phyloP scores from a whole-genome alignment of 2,888 invertebrate genomes.

The Tetranychus piercei region DNA sequence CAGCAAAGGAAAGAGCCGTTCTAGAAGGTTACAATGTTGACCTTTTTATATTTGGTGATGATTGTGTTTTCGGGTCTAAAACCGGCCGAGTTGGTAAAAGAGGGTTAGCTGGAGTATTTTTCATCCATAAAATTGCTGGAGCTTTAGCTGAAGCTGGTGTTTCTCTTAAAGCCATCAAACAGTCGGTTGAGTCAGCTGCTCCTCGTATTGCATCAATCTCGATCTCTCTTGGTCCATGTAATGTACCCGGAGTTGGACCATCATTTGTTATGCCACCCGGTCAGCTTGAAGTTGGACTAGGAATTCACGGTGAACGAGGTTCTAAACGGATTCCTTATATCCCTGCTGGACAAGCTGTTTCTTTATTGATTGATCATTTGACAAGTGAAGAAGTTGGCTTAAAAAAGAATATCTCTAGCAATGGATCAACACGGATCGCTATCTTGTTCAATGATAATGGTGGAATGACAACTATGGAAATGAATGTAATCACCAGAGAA shows the following conservation, averaged over 20 bases:
- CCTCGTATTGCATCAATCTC: conserved; percentile 46
- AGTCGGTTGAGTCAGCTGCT: conserved; percentile 32
- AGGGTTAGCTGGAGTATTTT: conserved; percentile 42
- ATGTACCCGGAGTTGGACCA: conserved; percentile 45
- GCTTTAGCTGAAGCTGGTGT: conserved; percentile 48
- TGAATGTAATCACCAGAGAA: conserved; percentile 51
- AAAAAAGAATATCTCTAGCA: background rate
- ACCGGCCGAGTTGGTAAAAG: conserved; percentile 40
- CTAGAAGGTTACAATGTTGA: conserved; percentile 43
- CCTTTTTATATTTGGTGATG: conserved; percentile 47
- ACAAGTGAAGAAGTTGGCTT: background rate
- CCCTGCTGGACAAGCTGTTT: conserved; percentile 33
- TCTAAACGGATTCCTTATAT: conserved; percentile 36
- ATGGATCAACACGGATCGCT: conserved; percentile 37
- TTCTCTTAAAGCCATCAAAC: conserved; percentile 41
- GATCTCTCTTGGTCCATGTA: conserved; percentile 47
- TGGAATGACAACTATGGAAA: conserved; percentile 51
- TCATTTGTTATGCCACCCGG: conserved; percentile 45
- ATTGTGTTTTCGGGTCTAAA: conserved; percentile 39
- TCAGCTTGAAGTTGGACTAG: conserved; percentile 48
- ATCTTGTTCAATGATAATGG: conserved; percentile 61
- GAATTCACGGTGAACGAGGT: conserved; percentile 39
- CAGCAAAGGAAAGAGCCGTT: conserved; percentile 54
- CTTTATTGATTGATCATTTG: conserved; percentile 29
- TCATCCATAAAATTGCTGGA: conserved; percentile 49